Conservation (phyloP, 1,140 invertebrate genomes). For the Drosophila watanabei region DNA sequence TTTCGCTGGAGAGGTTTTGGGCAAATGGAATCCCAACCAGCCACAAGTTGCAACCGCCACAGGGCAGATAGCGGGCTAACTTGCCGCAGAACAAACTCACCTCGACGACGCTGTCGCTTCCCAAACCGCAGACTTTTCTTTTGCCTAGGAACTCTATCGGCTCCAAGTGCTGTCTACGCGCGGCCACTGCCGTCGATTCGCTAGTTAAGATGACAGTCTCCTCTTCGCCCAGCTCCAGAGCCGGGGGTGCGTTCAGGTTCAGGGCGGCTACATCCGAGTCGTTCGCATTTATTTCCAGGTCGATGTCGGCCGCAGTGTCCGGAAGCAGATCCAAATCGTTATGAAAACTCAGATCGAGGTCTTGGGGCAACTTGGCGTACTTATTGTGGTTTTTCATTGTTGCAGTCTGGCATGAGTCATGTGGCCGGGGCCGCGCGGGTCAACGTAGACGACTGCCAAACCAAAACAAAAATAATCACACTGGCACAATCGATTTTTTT, state of each 20-base stretch:
- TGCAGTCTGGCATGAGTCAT: constrained; percentile 53
- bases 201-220: constrained; percentile 69
- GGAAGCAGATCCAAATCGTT: constrained; percentile 77
- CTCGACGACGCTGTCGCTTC: constrained; percentile 78
- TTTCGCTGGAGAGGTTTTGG: neutral
- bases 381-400: constrained; percentile 85
- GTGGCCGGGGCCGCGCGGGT: constrained; percentile 34
- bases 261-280: constrained; percentile 52
- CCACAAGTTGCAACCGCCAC: constrained; percentile 29
- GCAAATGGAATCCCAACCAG: constrained; percentile 14
- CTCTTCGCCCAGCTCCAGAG: constrained; percentile 61
- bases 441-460: constrained; percentile 30
- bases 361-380: constrained; percentile 83
- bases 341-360: constrained; percentile 84
- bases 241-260: constrained; percentile 54
- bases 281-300: constrained; percentile 46
- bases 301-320: constrained; percentile 75
- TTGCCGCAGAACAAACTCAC: constrained; percentile 49
- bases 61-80: neutral
- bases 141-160: constrained; percentile 52
- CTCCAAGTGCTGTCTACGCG: constrained; percentile 58
- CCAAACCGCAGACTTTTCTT: constrained; percentile 73
- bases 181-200: constrained; percentile 4
- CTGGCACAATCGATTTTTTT: constrained; percentile 80
- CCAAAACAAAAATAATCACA: constrained; percentile 78